These are phyloP conservation scores for Melinaea menophilus DNA, from an alignment of 2,888 invertebrate species.

Conservation along the genomic window DNA sequence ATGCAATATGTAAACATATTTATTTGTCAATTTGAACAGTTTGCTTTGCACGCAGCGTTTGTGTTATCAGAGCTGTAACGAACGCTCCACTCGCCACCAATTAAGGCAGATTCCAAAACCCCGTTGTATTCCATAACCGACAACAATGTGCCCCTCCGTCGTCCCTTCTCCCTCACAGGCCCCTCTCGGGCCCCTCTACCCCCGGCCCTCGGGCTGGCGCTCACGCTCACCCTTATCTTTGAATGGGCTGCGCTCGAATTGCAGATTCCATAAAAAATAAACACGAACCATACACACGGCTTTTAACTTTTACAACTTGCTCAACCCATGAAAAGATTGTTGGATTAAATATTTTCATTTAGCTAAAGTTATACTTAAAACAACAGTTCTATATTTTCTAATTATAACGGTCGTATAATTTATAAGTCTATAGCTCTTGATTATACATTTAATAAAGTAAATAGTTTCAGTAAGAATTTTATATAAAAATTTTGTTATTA, in stretches of 20 bases:
- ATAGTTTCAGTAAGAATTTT: no score
- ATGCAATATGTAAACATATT: not conserved
- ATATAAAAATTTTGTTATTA: no score
- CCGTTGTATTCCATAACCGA: conserved; percentile 18
- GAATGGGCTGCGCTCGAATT: conserved; percentile 17
- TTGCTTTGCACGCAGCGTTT: conserved; percentile 16
- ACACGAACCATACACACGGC: conserved; percentile 8
- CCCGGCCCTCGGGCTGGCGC: conserved; percentile 9
- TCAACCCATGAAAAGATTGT: conserved; percentile 1
- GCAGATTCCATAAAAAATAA: conserved; percentile 20
- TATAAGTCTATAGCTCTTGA: no score
- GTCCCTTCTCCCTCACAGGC: not conserved
- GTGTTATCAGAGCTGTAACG: conserved; percentile 20
- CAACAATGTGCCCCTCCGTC: conserved; percentile 6
- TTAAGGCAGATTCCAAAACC: conserved; percentile 29
- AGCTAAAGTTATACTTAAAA: not conserved
- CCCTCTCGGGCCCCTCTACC: not conserved
- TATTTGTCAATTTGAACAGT: conserved; percentile 11
- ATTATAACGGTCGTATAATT: no score
- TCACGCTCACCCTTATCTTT: conserved; percentile 23
- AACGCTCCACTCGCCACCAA: conserved; percentile 28
- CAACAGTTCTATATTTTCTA: not conserved
- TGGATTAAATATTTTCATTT: not conserved
- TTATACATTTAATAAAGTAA: no score
- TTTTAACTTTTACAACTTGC: conserved; percentile 8